Evolutionary conservation across 1,140 invertebrate genomes (phyloP).

Genomic region (Chelonus insularis): DNA sequence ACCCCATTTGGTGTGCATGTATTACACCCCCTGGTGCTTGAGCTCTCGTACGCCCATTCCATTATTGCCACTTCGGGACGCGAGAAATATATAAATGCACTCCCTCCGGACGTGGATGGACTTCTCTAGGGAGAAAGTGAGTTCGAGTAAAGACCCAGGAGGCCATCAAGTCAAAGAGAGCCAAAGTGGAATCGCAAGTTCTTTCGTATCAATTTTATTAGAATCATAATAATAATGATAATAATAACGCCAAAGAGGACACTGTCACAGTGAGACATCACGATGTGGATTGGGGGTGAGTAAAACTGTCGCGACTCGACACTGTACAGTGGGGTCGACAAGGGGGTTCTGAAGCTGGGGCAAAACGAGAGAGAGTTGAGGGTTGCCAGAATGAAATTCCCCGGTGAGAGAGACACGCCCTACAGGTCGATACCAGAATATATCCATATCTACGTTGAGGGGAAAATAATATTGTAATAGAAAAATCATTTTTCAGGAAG

Average conservation of each 20-base stretch:
- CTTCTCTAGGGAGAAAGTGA: conserved; percentile 10
- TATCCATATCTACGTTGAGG: conserved; percentile 30
- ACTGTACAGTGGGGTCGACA: neutral
- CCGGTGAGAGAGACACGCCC: conserved; percentile 45
- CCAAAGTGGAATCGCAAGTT: conserved; percentile 23
- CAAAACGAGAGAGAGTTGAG: conserved; percentile 16
- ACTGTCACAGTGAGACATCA: conserved; percentile 25
- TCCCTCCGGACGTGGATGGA: conserved; percentile 8
- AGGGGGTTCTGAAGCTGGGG: neutral
- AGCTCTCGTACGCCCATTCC: conserved; percentile 15
- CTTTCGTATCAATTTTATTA: conserved; percentile 6
- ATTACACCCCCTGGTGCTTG: neutral
- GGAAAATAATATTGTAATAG: too few species aligned
- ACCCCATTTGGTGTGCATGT: conserved; percentile 2
- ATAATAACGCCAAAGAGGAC: conserved; percentile 24
- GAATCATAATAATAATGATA: neutral
- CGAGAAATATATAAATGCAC: conserved; percentile 24
- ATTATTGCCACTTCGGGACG: conserved; percentile 28
- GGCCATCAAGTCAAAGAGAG: neutral
- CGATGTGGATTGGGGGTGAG: neutral
- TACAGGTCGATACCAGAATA: conserved; percentile 47
- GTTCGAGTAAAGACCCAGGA: neutral
- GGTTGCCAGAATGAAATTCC: conserved; percentile 44
- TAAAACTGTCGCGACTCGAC: neutral
- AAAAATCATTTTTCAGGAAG: conserved; percentile 7